phyloP scores from a whole-genome alignment of 2,888 invertebrate species.

The Melanophora roralis region DNA sequence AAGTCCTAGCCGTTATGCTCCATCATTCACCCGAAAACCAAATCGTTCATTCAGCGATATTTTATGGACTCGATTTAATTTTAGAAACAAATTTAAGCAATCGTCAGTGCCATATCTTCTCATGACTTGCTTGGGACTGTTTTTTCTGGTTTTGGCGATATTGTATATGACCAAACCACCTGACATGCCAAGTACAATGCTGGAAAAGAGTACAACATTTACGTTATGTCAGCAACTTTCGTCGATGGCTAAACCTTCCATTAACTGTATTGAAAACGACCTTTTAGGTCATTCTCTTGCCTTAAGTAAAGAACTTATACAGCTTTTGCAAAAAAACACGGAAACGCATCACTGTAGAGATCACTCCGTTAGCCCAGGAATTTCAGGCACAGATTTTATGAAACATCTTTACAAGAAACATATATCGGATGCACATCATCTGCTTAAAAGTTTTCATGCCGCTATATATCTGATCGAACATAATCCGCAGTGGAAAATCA shows the following conservation, averaged over 20 bases:
- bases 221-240: slow-evolving; percentile 78
- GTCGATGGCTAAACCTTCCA: slow-evolving; percentile 48
- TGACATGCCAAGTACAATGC: slow-evolving; percentile 71
- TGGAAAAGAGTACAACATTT: slow-evolving; percentile 78
- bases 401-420: slow-evolving; percentile 76
- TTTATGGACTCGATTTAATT: slow-evolving; percentile 46
- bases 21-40: slow-evolving; percentile 45
- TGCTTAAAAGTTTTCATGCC: slow-evolving; percentile 79
- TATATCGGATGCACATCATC: slow-evolving; percentile 45
- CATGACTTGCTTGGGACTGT: slow-evolving; percentile 80
- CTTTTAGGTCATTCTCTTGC: slow-evolving; percentile 81
- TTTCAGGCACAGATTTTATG: slow-evolving; percentile 82
- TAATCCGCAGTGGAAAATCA: slow-evolving; percentile 86
- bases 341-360: slow-evolving; percentile 71
- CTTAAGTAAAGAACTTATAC: slow-evolving; percentile 82
- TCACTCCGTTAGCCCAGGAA: slow-evolving; percentile 78
- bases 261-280: slow-evolving; percentile 80
- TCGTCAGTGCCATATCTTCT: slow-evolving; percentile 71
- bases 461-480: slow-evolving; percentile 83
- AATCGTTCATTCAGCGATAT: slow-evolving; percentile 5
- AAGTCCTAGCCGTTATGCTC: slow-evolving; percentile 46
- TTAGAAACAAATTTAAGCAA: slow-evolving; percentile 56
- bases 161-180: slow-evolving; percentile 82
- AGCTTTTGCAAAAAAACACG: slow-evolving; percentile 81
- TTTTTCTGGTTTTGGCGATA: slow-evolving; percentile 83